phyloP scores from a whole-genome alignment of 2,888 invertebrate species.

The Rotaria magnacalcarata region DNA sequence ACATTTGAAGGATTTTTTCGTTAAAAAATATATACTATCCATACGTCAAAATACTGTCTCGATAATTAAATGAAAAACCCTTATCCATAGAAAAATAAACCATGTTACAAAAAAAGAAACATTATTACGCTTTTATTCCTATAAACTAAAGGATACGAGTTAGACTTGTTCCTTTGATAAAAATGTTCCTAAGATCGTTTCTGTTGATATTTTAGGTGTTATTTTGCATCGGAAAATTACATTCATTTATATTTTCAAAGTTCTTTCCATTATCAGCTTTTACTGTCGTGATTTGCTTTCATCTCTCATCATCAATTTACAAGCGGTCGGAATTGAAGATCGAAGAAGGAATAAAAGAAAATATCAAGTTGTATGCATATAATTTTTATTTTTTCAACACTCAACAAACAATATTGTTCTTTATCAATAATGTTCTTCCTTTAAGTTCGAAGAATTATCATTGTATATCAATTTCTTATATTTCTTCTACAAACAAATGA shows the following conservation, averaged over 20 bases:
- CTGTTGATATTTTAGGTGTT: background rate
- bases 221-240: background rate
- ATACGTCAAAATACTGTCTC: too few species aligned
- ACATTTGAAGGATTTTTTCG: background rate
- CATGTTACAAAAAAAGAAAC: too few species aligned
- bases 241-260: too few species aligned
- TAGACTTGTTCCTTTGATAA: too few species aligned
- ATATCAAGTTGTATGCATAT: background rate
- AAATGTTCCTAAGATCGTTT: too few species aligned
- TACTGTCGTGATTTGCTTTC: background rate
- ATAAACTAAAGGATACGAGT: too few species aligned
- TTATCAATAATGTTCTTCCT: background rate
- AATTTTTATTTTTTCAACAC: background rate
- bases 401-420: conserved; percentile 22
- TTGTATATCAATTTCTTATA: background rate
- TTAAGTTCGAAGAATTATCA: background rate
- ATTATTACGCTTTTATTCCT: too few species aligned
- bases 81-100: too few species aligned
- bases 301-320: background rate
- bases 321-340: background rate
- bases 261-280: background rate
- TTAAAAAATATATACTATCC: too few species aligned
- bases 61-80: too few species aligned
- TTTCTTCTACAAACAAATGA: conserved; percentile 13
- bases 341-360: background rate